Evolutionary conservation across 2,113 vertebrate genomes (phyloP).

Genomic region (Tiliqua scincoides): DNA sequence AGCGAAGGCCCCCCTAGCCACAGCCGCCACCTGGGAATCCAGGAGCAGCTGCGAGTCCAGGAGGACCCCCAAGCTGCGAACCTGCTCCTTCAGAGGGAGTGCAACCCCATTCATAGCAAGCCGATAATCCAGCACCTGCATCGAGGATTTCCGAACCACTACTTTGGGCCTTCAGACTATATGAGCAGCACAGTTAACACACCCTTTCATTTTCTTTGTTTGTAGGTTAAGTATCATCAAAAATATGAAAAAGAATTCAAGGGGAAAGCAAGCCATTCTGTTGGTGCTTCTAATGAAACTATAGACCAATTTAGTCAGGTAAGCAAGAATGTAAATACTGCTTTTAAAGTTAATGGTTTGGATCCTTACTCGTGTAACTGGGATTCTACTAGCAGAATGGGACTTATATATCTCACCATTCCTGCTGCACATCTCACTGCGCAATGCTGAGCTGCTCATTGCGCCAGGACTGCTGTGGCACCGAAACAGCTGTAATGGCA

Average conservation of each 20-base stretch:
- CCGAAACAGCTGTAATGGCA: too few species aligned
- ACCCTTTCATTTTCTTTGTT: slow-evolving; percentile 32
- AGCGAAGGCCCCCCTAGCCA: too few species aligned
- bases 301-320: slow-evolving; percentile 83
- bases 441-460: too few species aligned
- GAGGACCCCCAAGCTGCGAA: too few species aligned
- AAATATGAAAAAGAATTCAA: slow-evolving; percentile 88
- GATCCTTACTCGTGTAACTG: background rate
- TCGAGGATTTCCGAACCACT: too few species aligned
- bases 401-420: background rate
- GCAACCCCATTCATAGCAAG: too few species aligned
- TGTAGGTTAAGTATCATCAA: slow-evolving; percentile 88
- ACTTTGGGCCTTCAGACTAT: background rate
- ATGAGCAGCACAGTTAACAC: background rate
- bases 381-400: background rate
- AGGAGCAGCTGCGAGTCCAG: too few species aligned
- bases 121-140: too few species aligned
- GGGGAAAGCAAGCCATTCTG: slow-evolving; percentile 84
- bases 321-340: background rate
- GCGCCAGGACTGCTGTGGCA: too few species aligned
- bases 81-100: too few species aligned
- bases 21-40: too few species aligned
- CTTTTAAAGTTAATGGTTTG: background rate
- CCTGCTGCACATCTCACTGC: too few species aligned
- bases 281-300: slow-evolving; percentile 77